phyloP scores from a whole-genome alignment of 2,797 vertebrate genomes.

The Sphaeramia orbicularis region DNA sequence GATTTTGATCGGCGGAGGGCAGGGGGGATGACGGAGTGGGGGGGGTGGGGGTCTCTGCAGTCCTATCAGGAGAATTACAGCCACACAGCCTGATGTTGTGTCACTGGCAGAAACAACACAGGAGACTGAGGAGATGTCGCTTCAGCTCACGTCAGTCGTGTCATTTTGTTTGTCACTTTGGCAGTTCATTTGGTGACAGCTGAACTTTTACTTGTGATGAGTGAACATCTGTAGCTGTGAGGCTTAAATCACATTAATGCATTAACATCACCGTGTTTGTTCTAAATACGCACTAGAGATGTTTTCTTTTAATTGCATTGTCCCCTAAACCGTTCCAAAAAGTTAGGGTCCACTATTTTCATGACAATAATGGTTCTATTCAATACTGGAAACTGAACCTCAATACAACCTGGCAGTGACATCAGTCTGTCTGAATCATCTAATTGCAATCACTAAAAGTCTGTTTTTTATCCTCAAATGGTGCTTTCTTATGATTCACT shows the following conservation, averaged over 20 bases:
- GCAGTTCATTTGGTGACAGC: slow-evolving; percentile 44
- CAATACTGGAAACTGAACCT: no score
- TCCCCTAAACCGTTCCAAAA: no score
- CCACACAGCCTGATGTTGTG: slow-evolving; percentile 46
- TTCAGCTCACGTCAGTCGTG: slow-evolving; percentile 42
- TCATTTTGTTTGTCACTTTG: slow-evolving; percentile 52
- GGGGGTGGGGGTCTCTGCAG: background rate
- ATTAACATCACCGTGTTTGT: background rate
- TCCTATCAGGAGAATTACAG: slow-evolving; percentile 55
- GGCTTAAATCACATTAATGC: slow-evolving; percentile 30
- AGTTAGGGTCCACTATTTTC: no score
- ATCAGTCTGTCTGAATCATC: no score
- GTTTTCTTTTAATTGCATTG: no score
- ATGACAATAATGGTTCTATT: no score
- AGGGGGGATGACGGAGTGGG: background rate
- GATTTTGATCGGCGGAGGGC: slow-evolving; percentile 45
- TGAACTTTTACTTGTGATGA: slow-evolving; percentile 45
- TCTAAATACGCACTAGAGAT: background rate
- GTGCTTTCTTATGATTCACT: no score
- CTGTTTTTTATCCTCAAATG: no score
- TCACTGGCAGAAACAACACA: slow-evolving; percentile 49
- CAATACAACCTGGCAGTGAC: no score
- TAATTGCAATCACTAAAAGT: no score
- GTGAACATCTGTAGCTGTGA: slow-evolving; percentile 44
- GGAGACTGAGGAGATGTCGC: slow-evolving; percentile 39